Percentiles rank a stretch among this genome's conserved stretches.
These are phyloP conservation scores for Syndactyla subalaris DNA, from an alignment of 2,797 vertebrate genomes.

Conservation along the genomic window DNA sequence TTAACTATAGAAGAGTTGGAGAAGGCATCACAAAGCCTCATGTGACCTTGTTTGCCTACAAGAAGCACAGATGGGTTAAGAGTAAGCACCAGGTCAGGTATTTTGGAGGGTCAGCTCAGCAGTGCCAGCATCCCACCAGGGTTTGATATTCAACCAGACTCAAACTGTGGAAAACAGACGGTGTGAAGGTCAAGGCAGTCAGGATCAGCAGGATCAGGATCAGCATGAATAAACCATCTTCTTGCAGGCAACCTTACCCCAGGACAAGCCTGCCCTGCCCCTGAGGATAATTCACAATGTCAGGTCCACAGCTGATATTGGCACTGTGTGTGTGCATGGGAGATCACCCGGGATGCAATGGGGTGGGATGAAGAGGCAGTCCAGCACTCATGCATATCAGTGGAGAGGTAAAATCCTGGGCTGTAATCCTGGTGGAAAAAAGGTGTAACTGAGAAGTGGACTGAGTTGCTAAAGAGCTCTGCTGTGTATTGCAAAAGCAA, in stretches of 20 bases:
- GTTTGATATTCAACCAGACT: background rate
- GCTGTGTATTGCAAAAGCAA: background rate
- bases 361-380: background rate
- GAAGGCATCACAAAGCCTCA: background rate
- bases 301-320: fast-evolving
- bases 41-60: background rate
- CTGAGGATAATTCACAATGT: background rate
- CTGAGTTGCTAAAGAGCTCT: background rate
- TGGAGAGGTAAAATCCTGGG: background rate
- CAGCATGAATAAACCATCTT: background rate
- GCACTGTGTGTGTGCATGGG: background rate
- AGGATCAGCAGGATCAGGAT: background rate
- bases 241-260: background rate
- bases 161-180: background rate
- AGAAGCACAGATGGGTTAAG: background rate
- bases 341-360: background rate
- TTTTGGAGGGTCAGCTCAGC: background rate
- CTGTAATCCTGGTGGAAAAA: background rate
- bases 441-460: background rate
- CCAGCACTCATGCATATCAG: background rate
- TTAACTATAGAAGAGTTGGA: background rate
- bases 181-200: background rate
- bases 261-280: background rate
- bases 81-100: background rate
- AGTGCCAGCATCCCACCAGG: background rate